A percentile compares a stretch with the other conserved stretches of the same genome.
Conservation (phyloP, 2,888 invertebrate species). For the Maniola hyperantus region DNA sequence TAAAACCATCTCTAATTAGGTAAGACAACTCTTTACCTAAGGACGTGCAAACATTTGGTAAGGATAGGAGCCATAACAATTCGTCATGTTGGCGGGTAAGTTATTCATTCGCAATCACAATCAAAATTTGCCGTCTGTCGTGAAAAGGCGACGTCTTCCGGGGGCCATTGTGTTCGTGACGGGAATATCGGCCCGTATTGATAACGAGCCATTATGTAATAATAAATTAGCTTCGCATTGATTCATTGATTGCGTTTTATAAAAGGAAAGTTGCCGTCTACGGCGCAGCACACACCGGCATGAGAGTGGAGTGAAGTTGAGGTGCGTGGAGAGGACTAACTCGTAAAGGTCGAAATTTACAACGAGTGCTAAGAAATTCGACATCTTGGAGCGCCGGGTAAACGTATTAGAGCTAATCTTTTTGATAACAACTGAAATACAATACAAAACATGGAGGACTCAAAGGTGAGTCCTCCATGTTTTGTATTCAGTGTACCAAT, state of each 20-base stretch:
- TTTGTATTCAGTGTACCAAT: no score
- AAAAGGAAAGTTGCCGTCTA: conserved; percentile 30
- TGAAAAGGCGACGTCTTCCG: conserved; percentile 31
- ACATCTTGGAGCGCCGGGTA: no score
- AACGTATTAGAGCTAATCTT: no score
- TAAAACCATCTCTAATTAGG: neutral
- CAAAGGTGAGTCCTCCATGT: no score
- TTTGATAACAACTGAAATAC: no score
- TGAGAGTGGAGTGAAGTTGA: no score
- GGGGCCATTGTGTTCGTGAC: conserved; percentile 40
- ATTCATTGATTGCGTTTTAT: conserved; percentile 43
- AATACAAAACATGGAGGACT: no score
- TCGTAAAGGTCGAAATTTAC: no score
- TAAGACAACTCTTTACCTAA: neutral
- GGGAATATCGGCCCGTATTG: conserved; percentile 39
- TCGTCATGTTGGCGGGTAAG: neutral
- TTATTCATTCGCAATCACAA: conserved; percentile 46
- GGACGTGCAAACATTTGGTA: neutral
- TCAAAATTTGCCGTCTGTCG: conserved; percentile 36
- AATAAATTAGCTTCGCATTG: conserved; percentile 47
- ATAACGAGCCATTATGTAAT: conserved; percentile 45
- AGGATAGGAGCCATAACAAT: neutral
- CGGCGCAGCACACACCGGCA: no score
- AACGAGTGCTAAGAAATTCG: no score
- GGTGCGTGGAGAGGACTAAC: no score